Conservation (phyloP, 2,113 vertebrate species). For the Odontophorus gujanensis region DNA sequence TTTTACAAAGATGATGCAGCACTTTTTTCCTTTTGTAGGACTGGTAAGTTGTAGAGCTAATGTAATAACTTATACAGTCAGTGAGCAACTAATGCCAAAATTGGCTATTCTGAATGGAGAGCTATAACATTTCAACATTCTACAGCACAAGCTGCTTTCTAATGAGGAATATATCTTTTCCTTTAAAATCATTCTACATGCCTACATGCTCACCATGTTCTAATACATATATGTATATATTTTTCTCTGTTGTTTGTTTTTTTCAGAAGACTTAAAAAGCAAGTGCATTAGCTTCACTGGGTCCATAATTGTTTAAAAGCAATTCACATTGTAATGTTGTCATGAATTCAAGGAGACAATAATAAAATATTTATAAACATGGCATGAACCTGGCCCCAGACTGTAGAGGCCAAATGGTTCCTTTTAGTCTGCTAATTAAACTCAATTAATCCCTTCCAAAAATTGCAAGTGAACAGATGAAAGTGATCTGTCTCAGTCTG, state of each 20-base stretch:
- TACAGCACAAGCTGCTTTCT: neutral
- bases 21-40: neutral
- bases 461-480: neutral
- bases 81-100: constrained; percentile 15
- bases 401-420: neutral
- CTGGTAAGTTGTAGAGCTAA: constrained; percentile 20
- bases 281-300: neutral
- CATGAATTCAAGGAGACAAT: neutral
- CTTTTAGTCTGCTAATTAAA: neutral
- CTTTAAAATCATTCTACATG: neutral
- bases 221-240: neutral
- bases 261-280: constrained; percentile 12
- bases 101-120: neutral
- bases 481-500: neutral
- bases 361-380: neutral
- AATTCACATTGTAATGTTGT: neutral
- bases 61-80: neutral
- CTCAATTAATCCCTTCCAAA: neutral
- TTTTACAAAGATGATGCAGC: neutral
- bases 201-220: neutral
- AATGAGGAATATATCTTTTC: neutral
- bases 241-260: neutral
- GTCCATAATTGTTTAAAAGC: neutral
- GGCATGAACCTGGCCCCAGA: neutral
- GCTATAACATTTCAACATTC: neutral